A percentile compares a stretch with the other conserved stretches of the same genome.
These are phyloP conservation scores for Drymodes brunneopygia DNA, from an alignment of 2,113 vertebrate genomes.

Conservation along the genomic window DNA sequence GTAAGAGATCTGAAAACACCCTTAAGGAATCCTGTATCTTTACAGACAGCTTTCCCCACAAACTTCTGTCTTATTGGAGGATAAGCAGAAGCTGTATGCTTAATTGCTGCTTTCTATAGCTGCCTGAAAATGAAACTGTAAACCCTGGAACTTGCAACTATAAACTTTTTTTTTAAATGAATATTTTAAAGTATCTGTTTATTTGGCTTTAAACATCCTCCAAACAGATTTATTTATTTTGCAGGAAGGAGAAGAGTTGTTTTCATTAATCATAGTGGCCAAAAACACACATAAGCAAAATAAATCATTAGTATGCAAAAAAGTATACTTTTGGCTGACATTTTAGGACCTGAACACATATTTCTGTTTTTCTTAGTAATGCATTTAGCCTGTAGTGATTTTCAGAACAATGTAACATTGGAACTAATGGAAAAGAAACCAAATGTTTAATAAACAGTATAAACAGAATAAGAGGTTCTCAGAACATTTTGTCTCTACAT, in stretches of 20 bases:
- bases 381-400: background rate
- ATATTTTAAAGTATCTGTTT: constrained; percentile 23
- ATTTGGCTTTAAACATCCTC: constrained; percentile 49
- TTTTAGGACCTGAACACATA: background rate
- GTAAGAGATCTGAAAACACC: background rate
- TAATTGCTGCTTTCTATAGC: background rate
- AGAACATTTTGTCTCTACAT: background rate
- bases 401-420: background rate
- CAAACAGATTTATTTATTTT: constrained; percentile 44
- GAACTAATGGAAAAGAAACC: background rate
- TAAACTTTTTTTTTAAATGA: background rate
- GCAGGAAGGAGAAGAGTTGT: background rate
- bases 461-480: background rate
- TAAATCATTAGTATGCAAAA: constrained; percentile 37
- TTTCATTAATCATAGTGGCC: background rate
- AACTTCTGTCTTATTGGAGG: background rate
- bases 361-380: background rate
- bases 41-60: background rate
- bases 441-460: background rate
- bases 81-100: background rate
- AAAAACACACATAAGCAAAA: background rate
- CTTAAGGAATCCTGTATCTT: background rate
- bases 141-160: background rate
- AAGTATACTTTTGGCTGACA: constrained; percentile 14
- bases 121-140: background rate